Base-by-base conservation (phyloP, 2,888 invertebrate species). In the Cosmia pyralina region DNA sequence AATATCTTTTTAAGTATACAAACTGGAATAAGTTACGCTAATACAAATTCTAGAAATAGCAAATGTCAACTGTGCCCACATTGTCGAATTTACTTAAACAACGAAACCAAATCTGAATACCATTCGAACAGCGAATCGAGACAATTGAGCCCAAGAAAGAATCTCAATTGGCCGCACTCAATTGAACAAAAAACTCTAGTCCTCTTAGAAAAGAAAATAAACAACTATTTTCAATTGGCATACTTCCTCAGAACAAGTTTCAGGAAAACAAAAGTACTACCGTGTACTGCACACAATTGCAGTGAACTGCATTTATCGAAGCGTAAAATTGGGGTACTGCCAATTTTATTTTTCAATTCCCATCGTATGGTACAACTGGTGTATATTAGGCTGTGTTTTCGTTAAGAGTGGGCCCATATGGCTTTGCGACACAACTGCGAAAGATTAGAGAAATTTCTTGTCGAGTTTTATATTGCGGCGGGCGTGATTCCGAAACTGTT, bases 261-360 rank as follows among this genome's bases (percentile, higher is more conserved):
- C 84, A 77, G 89, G 79, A 78, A 85, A 88, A 89, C 86, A 88
- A 88, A 87, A 88, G 85, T 87, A 87, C 75, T 71, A 69, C 70
- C 80, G 81, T 88, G 85, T 87, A 87, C 67, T 75, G 87, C 86
- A 89, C 90, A 90, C 91, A 92, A 89, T 87, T 91, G 91, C 88
- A 88, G 88, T 89, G 88, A 91, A 93, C 92, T 92, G 93, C 92
- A 90, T 92, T 92, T 92, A 93, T 92, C 91, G 93, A 91, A 85
- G 90, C 92, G 91, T 91, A 91, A 94, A 94, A 94, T 93, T 93
- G 94, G 94, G 90, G 89, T 91, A 90, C 91, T 93, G 94, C 94
- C 94, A 94, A 93, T 94, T 93, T 91, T 92, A 92, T 93, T 94
- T 93, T 93, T 93, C 93, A 93, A 93, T 94, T 92, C 88, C 84